A percentile compares a stretch with the other conserved stretches of the same genome.
Conservation (phyloP, 2,797 vertebrate species). For the Malacoraja senta region DNA sequence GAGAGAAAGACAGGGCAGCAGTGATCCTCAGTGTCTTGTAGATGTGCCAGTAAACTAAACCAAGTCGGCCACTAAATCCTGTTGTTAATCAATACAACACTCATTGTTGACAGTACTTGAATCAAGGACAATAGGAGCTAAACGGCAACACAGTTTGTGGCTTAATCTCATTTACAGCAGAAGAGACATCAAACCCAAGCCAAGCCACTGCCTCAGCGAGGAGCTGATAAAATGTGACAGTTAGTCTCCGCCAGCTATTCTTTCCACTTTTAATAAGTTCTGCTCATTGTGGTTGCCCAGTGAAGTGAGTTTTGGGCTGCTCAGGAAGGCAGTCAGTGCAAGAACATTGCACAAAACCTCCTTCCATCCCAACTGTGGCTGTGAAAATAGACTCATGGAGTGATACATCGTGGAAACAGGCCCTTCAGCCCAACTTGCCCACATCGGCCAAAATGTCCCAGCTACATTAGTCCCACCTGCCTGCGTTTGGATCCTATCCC, state of each 20-base stretch:
- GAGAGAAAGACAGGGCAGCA: neutral
- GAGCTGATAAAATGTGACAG: neutral
- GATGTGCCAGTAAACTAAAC: neutral
- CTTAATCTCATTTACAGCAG: neutral
- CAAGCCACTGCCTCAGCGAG: neutral
- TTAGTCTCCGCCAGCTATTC: neutral
- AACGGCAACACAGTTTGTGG: neutral
- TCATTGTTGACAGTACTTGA: neutral
- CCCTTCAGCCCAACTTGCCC: no score
- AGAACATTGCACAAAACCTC: neutral
- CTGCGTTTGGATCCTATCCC: no score
- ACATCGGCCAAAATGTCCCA: no score
- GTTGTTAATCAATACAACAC: slow-evolving; percentile 2
- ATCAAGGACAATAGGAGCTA: neutral
- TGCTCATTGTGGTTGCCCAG: neutral
- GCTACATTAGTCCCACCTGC: no score
- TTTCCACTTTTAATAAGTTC: neutral
- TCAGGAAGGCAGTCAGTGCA: neutral
- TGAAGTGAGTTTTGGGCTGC: neutral
- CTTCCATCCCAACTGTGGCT: neutral
- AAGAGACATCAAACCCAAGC: neutral
- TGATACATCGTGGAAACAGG: no score
- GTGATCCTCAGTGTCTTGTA: no score
- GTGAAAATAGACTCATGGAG: neutral
- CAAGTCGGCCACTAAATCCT: neutral